phyloP scores from a whole-genome alignment of 1,140 invertebrate species.

The Holcopasites calliopsidis region DNA sequence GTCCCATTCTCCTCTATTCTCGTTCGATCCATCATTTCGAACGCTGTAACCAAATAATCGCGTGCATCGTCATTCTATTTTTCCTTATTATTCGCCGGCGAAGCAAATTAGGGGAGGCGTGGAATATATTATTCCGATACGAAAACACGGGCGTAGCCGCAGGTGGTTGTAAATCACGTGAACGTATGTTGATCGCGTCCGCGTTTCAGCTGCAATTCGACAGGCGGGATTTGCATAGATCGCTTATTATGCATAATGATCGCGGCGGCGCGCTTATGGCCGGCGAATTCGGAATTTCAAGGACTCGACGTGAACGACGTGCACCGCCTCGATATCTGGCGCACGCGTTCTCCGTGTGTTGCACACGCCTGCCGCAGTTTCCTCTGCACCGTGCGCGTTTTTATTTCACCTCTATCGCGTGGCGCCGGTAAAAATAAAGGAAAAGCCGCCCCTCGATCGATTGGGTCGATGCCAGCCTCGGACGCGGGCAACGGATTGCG shows the following conservation, averaged over 20 bases:
- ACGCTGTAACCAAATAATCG: not conserved
- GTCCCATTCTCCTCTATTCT: not conserved
- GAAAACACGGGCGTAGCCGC: not conserved
- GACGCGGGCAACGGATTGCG: too few species aligned
- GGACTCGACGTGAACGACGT: constrained; percentile 46
- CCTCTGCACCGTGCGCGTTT: not conserved
- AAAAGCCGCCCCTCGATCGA: constrained; percentile 8
- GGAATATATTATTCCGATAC: not conserved
- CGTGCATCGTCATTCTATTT: too few species aligned
- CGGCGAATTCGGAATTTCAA: constrained; percentile 63
- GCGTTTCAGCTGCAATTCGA: constrained; percentile 13
- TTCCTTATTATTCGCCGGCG: too few species aligned
- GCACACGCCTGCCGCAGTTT: constrained; percentile 13
- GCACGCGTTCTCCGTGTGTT: not conserved
- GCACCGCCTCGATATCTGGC: constrained; percentile 44
- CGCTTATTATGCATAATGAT: constrained; percentile 46
- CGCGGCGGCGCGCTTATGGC: constrained; percentile 23
- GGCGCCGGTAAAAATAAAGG: constrained; percentile 17
- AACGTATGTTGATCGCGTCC: not conserved
- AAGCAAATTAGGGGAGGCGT: not conserved
- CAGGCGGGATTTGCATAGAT: constrained; percentile 58
- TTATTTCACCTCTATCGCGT: not conserved
- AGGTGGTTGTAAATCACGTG: constrained; percentile 16
- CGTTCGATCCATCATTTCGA: not conserved
- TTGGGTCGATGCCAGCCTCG: constrained; percentile 11